Percentiles rank a stretch among this genome's conserved stretches.
Evolutionary conservation across 2,888 invertebrate species (phyloP).

Genomic region (Mayetiola destructor): DNA sequence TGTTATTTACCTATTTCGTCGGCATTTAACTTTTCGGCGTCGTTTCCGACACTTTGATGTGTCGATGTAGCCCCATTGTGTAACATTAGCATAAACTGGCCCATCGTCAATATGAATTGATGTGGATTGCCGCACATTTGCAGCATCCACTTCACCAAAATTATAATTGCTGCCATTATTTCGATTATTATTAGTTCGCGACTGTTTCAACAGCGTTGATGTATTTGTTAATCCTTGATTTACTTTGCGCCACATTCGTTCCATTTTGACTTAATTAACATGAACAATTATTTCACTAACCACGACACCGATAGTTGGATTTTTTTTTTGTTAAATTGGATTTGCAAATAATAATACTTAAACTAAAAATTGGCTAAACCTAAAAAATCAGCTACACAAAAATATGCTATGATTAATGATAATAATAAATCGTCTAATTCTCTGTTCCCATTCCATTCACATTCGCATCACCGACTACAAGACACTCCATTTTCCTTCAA

Average conservation of each 20-base stretch:
- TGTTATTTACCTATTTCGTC: constrained; percentile 26
- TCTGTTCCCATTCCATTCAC: no score
- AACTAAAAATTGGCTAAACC: no score
- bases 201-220: constrained; percentile 8
- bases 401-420: no score
- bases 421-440: no score
- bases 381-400: no score
- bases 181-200: not conserved
- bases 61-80: constrained; percentile 30
- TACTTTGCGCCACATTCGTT: constrained; percentile 36
- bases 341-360: no score
- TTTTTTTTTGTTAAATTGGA: no score
- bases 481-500: no score
- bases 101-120: constrained; percentile 4
- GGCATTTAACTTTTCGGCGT: constrained; percentile 16
- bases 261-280: constrained; percentile 24
- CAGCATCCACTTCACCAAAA: constrained; percentile 26
- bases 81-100: constrained; percentile 3
- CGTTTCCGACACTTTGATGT: constrained; percentile 14
- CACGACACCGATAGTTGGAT: no score
- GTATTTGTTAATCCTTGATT: constrained; percentile 30
- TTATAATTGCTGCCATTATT: constrained; percentile 31
- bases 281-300: no score
- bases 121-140: not conserved
- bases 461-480: no score